Evolutionary conservation across 2,113 vertebrate genomes (phyloP), one percentile per base, ranked within the genome.

Genomic region (Oreochromis tanganicae): DNA sequence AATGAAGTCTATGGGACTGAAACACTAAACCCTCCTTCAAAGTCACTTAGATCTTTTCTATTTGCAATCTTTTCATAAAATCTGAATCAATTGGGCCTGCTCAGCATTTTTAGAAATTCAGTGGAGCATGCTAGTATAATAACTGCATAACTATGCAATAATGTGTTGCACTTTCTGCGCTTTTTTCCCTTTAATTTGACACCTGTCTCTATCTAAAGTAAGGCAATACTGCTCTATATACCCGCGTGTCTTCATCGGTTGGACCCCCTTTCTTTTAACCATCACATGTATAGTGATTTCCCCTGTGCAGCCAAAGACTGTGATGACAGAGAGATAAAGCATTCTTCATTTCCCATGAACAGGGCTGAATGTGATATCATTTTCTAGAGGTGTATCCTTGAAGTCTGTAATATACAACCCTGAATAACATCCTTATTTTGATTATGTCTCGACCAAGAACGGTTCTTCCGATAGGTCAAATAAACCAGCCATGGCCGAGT

Each of bases 371-470:
- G 52, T 57, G 63, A 92, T 87, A 85, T 73, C 34, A 79, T 85
- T 91, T 86, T 57, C 90, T 86, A 13, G 80, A 81, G 55, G 17
- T 81, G 79, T 43, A 81, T 78, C 29, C 61, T 82, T 82, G 56
- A 87, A 68, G 34, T 50, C 9, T 85, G 29, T 88, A 48, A 86
- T 83, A 21, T 80, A 82, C 29, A 75, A 16, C 68, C 48, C 48
- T 9, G 32, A 90, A 80, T 84, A 85, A 78, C 59, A 50, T 48
- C 43, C 71, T 57, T 75, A 71, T 88, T 80, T 21, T 21, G 19
- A 56, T 68, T 88, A 9, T 27, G 73, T 29, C 71, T 34, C 71
- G 48, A 87, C 86, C 85, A 91, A 86, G 89, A 88, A 55, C 55
- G 46, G 43, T 54, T 85, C 24, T 85, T 81, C 86, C 48, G 61